Evolutionary conservation across 2,113 vertebrate species (phyloP), one percentile per base, ranked within the genome.

Genomic region (Pogonocichla stellata): DNA sequence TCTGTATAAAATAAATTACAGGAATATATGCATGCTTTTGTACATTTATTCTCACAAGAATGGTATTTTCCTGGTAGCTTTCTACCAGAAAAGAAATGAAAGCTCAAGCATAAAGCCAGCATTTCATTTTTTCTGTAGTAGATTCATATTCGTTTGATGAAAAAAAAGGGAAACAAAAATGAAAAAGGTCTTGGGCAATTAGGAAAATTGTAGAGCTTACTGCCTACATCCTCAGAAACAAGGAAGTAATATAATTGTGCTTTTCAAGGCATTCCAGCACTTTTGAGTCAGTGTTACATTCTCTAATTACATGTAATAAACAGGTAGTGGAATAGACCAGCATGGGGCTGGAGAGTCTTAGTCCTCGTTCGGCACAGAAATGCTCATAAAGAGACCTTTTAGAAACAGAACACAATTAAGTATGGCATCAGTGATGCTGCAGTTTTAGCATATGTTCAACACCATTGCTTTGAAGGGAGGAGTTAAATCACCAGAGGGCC

Each of bases 331-430:
- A 97, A 97, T 66, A 78, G 57, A 88, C 61, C 96, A 96, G 97
- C 92, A 80, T 97, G 97, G 43, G 48, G 60, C 36, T 89, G 88
- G 71, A 42, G 56, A 93, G 36, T 80, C 61, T 95, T 67, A 97
- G 92, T 87, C 77, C 28, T 79, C 2, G 0, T 34, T 78, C 61
- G 85, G 70, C 80, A 91, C 62, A 96, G 74, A 82, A 95, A 81
- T 89, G 94, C 64, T 96, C 79, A 73, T 95, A 96, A 97, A 97
- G 86, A 96, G 97, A 92, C 66, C 60, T 70, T 91, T 93, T 78
- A 95, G 87, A 75, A 86, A 86, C 88, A 80, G 77, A 70, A 97
- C 83, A 91, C 93, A 96, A 95, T 97, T 97, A 97, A 94, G 93
- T 57, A 79, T 70, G 72, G 38, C 58, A 88, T 86, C 79, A 91